phyloP scores from a whole-genome alignment of 2,113 vertebrate species.

The Murina feae region DNA sequence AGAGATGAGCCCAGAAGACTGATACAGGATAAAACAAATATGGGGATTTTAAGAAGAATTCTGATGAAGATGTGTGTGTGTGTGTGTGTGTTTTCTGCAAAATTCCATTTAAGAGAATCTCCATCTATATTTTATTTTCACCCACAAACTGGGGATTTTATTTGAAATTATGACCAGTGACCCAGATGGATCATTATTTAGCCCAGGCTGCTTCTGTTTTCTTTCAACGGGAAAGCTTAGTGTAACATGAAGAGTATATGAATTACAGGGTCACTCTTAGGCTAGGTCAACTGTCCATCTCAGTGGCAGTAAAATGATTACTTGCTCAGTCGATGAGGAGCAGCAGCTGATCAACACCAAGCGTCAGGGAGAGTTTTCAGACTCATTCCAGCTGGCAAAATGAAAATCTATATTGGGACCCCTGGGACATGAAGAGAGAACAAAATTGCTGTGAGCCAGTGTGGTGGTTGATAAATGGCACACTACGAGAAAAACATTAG shows the following conservation, averaged over 20 bases:
- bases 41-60: neutral
- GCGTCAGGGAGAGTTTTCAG: conserved; percentile 59
- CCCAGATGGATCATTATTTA: neutral
- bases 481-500: conserved; percentile 60
- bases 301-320: conserved; percentile 54
- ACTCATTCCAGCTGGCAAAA: conserved; percentile 61
- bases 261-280: neutral
- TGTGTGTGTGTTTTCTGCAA: neutral
- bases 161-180: neutral
- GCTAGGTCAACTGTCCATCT: neutral
- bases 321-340: conserved; percentile 58
- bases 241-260: neutral
- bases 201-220: neutral
- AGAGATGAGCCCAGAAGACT: neutral
- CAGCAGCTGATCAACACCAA: conserved; percentile 59
- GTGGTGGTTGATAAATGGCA: conserved; percentile 74
- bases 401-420: conserved; percentile 71
- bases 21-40: neutral
- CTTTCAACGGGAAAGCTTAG: neutral
- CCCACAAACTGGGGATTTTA: neutral
- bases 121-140: neutral
- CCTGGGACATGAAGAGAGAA: conserved; percentile 67
- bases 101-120: neutral
- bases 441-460: conserved; percentile 78
- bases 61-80: neutral